Conservation (phyloP, 2,888 invertebrate species). For the Nomada ferruginata region DNA sequence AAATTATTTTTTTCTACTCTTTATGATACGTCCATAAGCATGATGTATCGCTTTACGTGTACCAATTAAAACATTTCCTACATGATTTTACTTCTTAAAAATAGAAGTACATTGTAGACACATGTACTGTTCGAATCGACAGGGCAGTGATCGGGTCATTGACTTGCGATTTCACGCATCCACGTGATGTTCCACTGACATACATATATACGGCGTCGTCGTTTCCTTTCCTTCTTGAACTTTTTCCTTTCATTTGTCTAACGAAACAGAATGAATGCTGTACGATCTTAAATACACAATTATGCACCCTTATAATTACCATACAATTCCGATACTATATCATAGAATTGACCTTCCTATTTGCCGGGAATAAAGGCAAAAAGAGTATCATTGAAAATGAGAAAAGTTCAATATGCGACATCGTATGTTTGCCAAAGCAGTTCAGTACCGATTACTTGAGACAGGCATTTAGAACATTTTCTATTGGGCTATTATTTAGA, state of each 20-base stretch:
- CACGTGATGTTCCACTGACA: slow-evolving; percentile 81
- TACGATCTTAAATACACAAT: not conserved
- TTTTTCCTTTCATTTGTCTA: slow-evolving; percentile 61
- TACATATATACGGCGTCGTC: slow-evolving; percentile 70
- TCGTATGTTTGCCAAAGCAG: not conserved
- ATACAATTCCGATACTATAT: not conserved
- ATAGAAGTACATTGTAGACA: slow-evolving; percentile 1
- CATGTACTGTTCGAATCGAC: slow-evolving; percentile 59
- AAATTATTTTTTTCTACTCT: no score
- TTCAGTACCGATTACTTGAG: not conserved
- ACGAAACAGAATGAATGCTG: slow-evolving; percentile 32
- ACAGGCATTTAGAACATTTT: not conserved
- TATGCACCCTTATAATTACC: not conserved
- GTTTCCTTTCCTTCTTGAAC: slow-evolving; percentile 55
- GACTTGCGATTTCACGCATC: slow-evolving; percentile 82
- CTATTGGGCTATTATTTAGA: slow-evolving; percentile 39
- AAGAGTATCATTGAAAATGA: not conserved
- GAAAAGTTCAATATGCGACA: not conserved
- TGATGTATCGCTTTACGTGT: not conserved
- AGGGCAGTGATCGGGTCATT: slow-evolving; percentile 78
- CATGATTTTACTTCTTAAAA: slow-evolving; percentile 38
- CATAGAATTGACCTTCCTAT: no score
- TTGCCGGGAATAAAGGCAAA: no score
- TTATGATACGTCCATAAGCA: not conserved
- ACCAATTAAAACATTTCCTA: slow-evolving; percentile 4